Conservation (phyloP, 2,113 vertebrate genomes). For the Camarhynchus parvulus region DNA sequence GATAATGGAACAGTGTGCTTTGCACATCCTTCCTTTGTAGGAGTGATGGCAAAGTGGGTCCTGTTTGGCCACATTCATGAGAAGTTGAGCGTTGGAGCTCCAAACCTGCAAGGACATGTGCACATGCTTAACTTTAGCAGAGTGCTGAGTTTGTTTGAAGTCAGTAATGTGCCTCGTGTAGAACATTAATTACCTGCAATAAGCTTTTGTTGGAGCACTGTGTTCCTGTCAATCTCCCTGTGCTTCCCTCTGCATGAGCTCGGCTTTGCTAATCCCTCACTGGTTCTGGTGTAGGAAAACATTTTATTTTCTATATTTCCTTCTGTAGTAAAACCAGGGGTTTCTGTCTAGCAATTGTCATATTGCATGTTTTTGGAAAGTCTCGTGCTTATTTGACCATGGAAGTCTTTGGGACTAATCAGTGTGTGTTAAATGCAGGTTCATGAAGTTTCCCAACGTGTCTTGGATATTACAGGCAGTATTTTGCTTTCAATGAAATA, state of each 20-base stretch:
- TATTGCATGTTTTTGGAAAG: neutral
- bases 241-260: neutral
- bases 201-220: neutral
- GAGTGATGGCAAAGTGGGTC: neutral
- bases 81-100: neutral
- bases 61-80: neutral
- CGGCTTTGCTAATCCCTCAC: neutral
- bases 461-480: neutral
- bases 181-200: slow-evolving; percentile 24
- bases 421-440: neutral
- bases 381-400: neutral
- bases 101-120: slow-evolving; percentile 39
- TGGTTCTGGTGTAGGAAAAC: neutral
- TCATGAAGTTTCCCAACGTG: neutral
- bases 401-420: neutral
- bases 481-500: slow-evolving; percentile 36
- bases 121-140: slow-evolving; percentile 2
- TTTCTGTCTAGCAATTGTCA: neutral
- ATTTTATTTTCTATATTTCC: neutral
- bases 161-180: neutral
- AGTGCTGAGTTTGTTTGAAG: slow-evolving; percentile 32
- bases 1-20: neutral
- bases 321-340: neutral
- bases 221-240: neutral
- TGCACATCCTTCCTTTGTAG: neutral